Evolutionary conservation across 1,140 invertebrate genomes (phyloP), one percentile per base, ranked within the genome.

Genomic region (Neomicropteryx cornuta): DNA sequence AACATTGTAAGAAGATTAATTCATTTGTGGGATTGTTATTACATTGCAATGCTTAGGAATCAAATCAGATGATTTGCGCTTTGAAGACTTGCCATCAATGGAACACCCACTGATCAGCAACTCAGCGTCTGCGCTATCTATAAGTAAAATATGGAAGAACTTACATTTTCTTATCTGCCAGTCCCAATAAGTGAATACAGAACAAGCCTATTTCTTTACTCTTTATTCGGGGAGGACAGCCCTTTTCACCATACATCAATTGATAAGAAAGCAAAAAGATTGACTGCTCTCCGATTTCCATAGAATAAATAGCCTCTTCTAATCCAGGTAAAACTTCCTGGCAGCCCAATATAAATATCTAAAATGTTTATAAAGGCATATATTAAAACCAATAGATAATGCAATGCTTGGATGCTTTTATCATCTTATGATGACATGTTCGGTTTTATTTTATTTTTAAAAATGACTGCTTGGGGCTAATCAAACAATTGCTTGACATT

Each of bases 231-330:
- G 38, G 36, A 1, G 33, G 34, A 36, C 45, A 46, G 33, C 45
- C 41, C 5, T 43, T 27, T 23, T 43, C 38, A 21, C 45, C 45
- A 24, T 43, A 46, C 45, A 46, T 46, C 4, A 46, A 16, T 11
- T 38, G 29, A 38, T 40, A 22, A 14, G 33, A 35, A 18, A 43
- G 18, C 30, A 46, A 41, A 43, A 46, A 46, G 8, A 24, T 22
- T 16, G 45, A 37, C 4, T 41, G 28, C 39, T 46, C 45, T 21
- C 45, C 45, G 10, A 37, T 21, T 11, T n/a, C 22, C 45, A 46
- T 46, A 4, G 45, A 33, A 17, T 20, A 29, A 20, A 46, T 21
- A 4, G 45, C 38, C 18, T 41, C 20, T 14, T 38, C 39, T 27
- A 41, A 10, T 13, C 45, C 45, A 1, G 18, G 13, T 16, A 33